Percentiles rank a stretch among this genome's conserved stretches.
Conservation (phyloP, 2,888 invertebrate species). For the Tenthredo amoena region DNA sequence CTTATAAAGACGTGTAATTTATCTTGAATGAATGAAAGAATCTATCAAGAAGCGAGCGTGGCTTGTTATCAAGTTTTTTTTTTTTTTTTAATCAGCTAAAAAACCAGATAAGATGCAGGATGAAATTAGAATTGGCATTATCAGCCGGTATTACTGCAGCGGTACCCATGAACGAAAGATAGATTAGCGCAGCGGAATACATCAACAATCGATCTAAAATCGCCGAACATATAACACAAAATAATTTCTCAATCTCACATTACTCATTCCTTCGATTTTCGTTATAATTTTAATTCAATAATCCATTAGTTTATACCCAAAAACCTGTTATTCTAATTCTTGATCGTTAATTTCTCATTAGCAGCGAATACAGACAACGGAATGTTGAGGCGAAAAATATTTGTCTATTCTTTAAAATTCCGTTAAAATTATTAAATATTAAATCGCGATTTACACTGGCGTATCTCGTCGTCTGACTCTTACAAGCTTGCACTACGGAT, state of each 20-base stretch:
- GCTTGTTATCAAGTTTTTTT: background rate
- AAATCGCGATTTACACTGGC: background rate
- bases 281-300: background rate
- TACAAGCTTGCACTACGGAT: background rate
- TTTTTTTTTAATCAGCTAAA: background rate
- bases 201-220: background rate
- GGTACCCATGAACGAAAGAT: background rate
- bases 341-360: conserved; percentile 15
- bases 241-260: background rate
- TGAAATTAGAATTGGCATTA: conserved; percentile 21
- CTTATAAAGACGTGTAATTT: background rate
- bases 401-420: background rate
- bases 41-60: background rate
- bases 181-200: background rate
- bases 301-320: background rate
- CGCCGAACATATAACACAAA: background rate
- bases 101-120: background rate
- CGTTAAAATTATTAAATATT: background rate
- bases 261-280: background rate
- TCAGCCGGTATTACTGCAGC: background rate
- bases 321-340: background rate
- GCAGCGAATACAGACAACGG: background rate
- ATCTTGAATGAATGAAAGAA: background rate
- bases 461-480: background rate
- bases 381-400: background rate